Evolutionary conservation across 2,888 invertebrate genomes (phyloP).

Genomic region (Bhutanitis thaidina): DNA sequence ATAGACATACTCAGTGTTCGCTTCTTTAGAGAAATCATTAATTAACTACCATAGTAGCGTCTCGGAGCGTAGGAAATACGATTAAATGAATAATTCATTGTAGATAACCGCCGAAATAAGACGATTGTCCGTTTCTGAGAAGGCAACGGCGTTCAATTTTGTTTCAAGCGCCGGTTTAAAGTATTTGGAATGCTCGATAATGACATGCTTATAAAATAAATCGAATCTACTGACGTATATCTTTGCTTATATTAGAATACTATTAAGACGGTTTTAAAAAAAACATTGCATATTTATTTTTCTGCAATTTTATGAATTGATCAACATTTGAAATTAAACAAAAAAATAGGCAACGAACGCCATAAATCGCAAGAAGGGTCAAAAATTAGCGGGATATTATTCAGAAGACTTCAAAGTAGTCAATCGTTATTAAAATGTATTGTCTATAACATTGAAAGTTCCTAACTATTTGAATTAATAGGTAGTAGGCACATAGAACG

Average conservation of each 20-base stretch:
- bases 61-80: conserved; percentile 56
- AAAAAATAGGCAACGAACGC: too few species aligned
- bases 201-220: background rate
- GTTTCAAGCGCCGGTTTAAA: conserved; percentile 28
- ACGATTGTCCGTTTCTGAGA: conserved; percentile 66
- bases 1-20: conserved; percentile 2
- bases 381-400: too few species aligned
- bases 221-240: background rate
- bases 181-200: background rate
- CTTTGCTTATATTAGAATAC: background rate
- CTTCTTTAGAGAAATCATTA: conserved; percentile 22
- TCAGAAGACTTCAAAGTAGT: too few species aligned
- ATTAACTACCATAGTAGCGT: conserved; percentile 47
- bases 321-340: too few species aligned
- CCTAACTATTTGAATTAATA: too few species aligned
- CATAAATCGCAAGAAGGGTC: too few species aligned
- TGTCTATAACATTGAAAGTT: too few species aligned
- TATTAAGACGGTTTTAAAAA: too few species aligned
- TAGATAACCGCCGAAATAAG: conserved; percentile 64
- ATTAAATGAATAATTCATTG: conserved; percentile 70
- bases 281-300: too few species aligned
- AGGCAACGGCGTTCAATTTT: conserved; percentile 43
- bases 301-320: too few species aligned
- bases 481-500: too few species aligned
- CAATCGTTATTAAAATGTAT: too few species aligned